These are phyloP conservation scores for Phragmatobia fuliginosa DNA, from an alignment of 2,888 invertebrate genomes.

Conservation along the genomic window DNA sequence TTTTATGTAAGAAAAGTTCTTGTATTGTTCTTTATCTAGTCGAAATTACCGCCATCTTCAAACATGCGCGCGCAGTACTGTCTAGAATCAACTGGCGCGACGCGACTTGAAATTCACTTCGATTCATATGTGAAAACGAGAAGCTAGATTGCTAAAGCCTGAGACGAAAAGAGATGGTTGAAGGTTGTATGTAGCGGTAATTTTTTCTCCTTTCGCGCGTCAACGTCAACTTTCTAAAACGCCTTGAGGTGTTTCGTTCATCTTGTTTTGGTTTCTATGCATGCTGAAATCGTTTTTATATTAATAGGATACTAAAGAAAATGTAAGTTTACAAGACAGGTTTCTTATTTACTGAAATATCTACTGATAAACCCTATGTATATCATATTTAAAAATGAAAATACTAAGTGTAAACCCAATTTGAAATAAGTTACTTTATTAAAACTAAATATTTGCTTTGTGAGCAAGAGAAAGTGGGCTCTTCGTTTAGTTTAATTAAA, in stretches of 20 bases:
- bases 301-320: conserved; percentile 7
- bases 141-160: conserved; percentile 33
- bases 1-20: conserved; percentile 37
- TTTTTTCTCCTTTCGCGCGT: conserved; percentile 84
- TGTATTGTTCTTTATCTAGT: conserved; percentile 53
- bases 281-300: conserved; percentile 45
- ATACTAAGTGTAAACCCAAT: background rate
- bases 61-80: conserved; percentile 69
- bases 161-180: conserved; percentile 64
- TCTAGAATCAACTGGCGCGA: conserved; percentile 71
- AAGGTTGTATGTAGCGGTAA: conserved; percentile 81
- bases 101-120: conserved; percentile 63
- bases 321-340: background rate
- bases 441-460: background rate
- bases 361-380: no score
- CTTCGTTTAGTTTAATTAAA: background rate
- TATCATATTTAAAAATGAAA: background rate
- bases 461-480: background rate
- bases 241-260: conserved; percentile 67
- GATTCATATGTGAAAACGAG: conserved; percentile 66
- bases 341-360: background rate
- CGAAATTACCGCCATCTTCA: conserved; percentile 59
- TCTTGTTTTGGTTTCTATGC: conserved; percentile 56
- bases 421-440: background rate
- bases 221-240: conserved; percentile 85